phyloP scores from a whole-genome alignment of 2,888 invertebrate genomes.

The Phengaris arion region DNA sequence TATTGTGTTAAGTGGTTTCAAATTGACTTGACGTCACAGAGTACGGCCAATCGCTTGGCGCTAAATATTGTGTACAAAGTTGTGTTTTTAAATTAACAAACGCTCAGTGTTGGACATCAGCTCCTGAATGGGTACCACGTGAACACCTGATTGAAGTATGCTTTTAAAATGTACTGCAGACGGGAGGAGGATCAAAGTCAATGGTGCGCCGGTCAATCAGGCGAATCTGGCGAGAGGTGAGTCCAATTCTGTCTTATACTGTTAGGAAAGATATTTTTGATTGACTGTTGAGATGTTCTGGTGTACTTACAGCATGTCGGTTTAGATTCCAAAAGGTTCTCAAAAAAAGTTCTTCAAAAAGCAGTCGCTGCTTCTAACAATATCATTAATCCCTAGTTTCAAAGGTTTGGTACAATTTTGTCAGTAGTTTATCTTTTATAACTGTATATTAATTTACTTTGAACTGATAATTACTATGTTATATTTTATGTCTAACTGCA shows the following conservation, averaged over 20 bases:
- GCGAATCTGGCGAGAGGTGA: slow-evolving; percentile 74
- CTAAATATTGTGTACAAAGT: slow-evolving; percentile 48
- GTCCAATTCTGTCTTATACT: slow-evolving; percentile 40
- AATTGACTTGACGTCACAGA: slow-evolving; percentile 73
- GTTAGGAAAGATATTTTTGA: neutral
- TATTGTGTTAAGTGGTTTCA: slow-evolving; percentile 53
- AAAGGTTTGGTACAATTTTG: too few species aligned
- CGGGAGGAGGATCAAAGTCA: slow-evolving; percentile 75
- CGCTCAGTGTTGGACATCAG: slow-evolving; percentile 49
- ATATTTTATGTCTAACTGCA: too few species aligned
- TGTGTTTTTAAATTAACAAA: slow-evolving; percentile 56
- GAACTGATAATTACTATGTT: too few species aligned
- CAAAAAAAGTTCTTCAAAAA: too few species aligned
- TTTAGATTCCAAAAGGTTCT: neutral
- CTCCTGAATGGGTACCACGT: slow-evolving; percentile 61
- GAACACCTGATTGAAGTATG: slow-evolving; percentile 64
- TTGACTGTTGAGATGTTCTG: neutral
- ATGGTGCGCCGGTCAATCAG: slow-evolving; percentile 63
- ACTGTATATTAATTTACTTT: too few species aligned
- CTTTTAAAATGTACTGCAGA: slow-evolving; percentile 76
- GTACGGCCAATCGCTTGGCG: slow-evolving; percentile 65
- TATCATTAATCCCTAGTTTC: too few species aligned
- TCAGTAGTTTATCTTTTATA: too few species aligned
- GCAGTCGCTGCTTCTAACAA: too few species aligned
- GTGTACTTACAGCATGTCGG: too few species aligned